Conservation (phyloP, 2,113 vertebrate species). For the Sitta europaea region DNA sequence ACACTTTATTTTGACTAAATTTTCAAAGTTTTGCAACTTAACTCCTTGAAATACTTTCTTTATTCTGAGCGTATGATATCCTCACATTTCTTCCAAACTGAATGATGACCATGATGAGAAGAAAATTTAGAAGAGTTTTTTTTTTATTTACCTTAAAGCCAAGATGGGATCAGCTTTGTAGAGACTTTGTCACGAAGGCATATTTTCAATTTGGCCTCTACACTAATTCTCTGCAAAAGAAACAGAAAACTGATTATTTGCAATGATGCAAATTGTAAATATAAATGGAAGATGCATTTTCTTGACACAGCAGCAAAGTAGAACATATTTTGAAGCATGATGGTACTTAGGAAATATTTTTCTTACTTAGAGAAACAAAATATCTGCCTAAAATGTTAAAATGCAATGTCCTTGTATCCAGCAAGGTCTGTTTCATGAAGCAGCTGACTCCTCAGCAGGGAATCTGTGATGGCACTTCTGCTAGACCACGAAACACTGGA, state of each 20-base stretch:
- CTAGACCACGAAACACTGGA: background rate
- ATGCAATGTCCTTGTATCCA: background rate
- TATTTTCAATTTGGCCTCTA: background rate
- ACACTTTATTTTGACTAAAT: background rate
- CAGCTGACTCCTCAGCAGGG: background rate
- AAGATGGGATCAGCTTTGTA: background rate
- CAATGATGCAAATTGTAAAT: background rate
- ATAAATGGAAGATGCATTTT: conserved; percentile 1
- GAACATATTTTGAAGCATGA: background rate
- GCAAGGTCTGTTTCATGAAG: background rate
- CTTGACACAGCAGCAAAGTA: background rate
- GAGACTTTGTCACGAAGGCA: background rate
- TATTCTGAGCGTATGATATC: background rate
- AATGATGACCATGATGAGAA: background rate
- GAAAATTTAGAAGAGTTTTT: background rate
- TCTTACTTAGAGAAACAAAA: background rate
- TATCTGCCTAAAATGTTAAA: background rate
- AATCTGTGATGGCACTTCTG: background rate
- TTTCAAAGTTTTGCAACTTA: background rate
- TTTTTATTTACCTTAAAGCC: conserved; percentile 4
- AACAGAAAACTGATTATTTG: background rate
- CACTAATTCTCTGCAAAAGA: conserved; percentile 7
- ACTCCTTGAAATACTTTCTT: background rate
- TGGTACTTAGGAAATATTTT: background rate
- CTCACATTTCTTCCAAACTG: background rate